A percentile compares a stretch with the other conserved stretches of the same genome.
phyloP scores from a whole-genome alignment of 2,113 vertebrate genomes.

The Cyphomyrus discorhynchus region DNA sequence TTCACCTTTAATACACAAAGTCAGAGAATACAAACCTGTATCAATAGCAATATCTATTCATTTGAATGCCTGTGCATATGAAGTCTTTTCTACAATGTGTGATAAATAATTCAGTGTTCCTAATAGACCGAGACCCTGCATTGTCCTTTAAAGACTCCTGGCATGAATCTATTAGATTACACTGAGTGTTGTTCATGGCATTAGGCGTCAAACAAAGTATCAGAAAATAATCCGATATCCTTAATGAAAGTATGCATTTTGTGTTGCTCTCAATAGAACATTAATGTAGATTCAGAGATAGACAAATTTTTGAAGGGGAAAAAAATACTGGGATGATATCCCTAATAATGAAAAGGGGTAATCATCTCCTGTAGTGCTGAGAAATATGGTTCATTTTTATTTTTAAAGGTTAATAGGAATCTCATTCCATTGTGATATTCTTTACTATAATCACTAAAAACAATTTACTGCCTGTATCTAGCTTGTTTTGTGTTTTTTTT shows the following conservation, averaged over 20 bases:
- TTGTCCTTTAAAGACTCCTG: conserved; percentile 35
- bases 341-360: background rate
- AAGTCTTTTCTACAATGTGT: conserved; percentile 5
- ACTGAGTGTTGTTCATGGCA: conserved; percentile 35
- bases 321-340: background rate
- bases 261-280: conserved; percentile 35
- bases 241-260: conserved; percentile 49
- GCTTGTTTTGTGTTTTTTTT: background rate
- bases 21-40: background rate
- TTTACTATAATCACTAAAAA: conserved; percentile 4
- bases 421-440: background rate
- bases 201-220: conserved; percentile 44
- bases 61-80: conserved; percentile 12
- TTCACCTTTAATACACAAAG: conserved; percentile 3
- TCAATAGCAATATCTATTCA: conserved; percentile 15
- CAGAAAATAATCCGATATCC: conserved; percentile 50
- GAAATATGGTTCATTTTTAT: background rate
- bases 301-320: conserved; percentile 27
- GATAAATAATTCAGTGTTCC: conserved; percentile 23
- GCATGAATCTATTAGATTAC: conserved; percentile 45
- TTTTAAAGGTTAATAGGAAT: conserved; percentile 5
- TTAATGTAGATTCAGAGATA: conserved; percentile 25
- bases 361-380: background rate
- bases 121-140: conserved; percentile 18
- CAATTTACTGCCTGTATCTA: background rate